Base-by-base conservation (phyloP, 1,140 invertebrate genomes). In the Ceratina australensis region DNA sequence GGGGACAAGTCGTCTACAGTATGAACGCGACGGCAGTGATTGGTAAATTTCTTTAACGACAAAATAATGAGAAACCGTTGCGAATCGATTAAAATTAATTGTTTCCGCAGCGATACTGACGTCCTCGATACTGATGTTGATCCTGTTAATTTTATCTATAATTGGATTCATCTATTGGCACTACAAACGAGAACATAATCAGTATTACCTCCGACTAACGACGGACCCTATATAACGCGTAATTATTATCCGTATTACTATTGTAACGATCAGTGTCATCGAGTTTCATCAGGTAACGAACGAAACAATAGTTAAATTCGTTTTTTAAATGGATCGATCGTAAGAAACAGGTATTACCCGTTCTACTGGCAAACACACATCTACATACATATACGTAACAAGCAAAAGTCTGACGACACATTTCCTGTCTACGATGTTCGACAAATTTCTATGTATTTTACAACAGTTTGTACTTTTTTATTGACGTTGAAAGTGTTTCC, bases 61-160 rank as follows among this genome's bases (percentile, higher is more conserved):
- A 7, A 57, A 57, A 12, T 22, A 59, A 33, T 68, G 47, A 49
- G 20, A 10, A 60, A 16, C 26, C 18, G 12, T 52, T 20, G 18
- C 20, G 8, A 10, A 26, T 54, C 52, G 26, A 67, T 54, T 54
- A 3, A 28, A 28, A 60, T 74, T 50, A 56, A 59, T 76, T 71
- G 74, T 16, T 93, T 92, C 77, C n/a, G n/a, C 86, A 93, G 91
- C 80, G 66, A 87, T 91, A 26, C 79, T 92, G 60, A 81, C 86
- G 42, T 86, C 86, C 22, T 91, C 88, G 2, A 87, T 90, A 66
- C 60, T 92, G 33, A 87, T 91, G 78, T 75, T 92, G 42, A 74
- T 91, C 68, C 59, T 91, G 59, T 28, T 92, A 28, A 78, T 90
- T 12, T 42, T 90, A 26, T 76, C 89, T 49, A 87, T 92, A 71